phyloP scores from a whole-genome alignment of 2,888 invertebrate genomes.

The Andrena praecox region DNA sequence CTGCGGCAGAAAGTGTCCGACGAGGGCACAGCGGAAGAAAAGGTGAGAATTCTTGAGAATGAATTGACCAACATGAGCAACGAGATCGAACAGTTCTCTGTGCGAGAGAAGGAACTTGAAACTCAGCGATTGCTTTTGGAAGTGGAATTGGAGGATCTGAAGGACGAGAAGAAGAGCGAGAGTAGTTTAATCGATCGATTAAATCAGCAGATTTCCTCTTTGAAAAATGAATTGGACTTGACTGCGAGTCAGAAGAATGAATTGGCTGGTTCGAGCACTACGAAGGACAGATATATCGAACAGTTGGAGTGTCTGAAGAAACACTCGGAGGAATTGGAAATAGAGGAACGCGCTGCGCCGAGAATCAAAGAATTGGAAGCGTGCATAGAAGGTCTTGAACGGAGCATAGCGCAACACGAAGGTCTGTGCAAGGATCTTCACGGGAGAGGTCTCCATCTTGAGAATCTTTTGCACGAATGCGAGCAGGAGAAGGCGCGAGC shows the following conservation, averaged over 20 bases:
- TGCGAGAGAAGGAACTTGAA: constrained; percentile 61
- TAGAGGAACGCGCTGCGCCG: constrained; percentile 68
- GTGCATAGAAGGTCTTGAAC: constrained; percentile 75
- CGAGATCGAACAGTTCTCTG: constrained; percentile 59
- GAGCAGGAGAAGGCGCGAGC: constrained; percentile 74
- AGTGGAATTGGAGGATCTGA: constrained; percentile 68
- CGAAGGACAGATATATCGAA: constrained; percentile 29
- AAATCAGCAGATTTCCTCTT: constrained; percentile 19
- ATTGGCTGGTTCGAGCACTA: not conserved
- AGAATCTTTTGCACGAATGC: constrained; percentile 72
- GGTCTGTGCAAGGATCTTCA: constrained; percentile 51
- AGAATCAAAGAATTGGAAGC: constrained; percentile 78
- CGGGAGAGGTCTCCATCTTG: constrained; percentile 61
- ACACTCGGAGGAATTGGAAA: constrained; percentile 57
- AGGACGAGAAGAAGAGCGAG: constrained; percentile 60
- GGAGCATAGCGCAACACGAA: constrained; percentile 70
- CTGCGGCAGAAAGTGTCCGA: constrained; percentile 57
- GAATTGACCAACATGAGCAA: constrained; percentile 58
- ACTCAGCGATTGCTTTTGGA: constrained; percentile 69
- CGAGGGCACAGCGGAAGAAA: constrained; percentile 33
- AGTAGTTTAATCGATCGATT: constrained; percentile 39
- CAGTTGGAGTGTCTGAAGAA: constrained; percentile 40
- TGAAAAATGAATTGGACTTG: constrained; percentile 59
- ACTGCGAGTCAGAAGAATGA: constrained; percentile 31
- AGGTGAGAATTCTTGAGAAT: constrained; percentile 55